A percentile compares a stretch with the other conserved stretches of the same genome.
Evolutionary conservation across 2,888 invertebrate genomes (phyloP).

Genomic region (Chamaedrilus cognettii): DNA sequence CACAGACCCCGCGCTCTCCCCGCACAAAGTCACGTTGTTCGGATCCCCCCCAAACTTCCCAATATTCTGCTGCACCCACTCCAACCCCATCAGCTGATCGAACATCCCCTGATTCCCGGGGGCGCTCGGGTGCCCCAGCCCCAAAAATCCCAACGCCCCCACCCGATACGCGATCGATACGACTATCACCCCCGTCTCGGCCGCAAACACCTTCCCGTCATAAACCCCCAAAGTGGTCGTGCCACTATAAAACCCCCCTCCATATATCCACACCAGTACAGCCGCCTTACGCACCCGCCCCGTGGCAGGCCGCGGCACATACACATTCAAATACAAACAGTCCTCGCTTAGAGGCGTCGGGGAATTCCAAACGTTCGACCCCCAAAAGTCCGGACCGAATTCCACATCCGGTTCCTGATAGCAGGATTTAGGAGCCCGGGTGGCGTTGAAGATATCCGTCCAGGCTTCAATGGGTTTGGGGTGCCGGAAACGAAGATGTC

Average conservation of each 20-base stretch:
- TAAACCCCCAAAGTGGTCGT: constrained; percentile 90
- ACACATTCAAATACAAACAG: constrained; percentile 92
- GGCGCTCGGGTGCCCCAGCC: constrained; percentile 66
- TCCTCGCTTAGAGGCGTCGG: constrained; percentile 69
- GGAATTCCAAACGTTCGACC: constrained; percentile 34
- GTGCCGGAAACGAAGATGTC: constrained; percentile 53
- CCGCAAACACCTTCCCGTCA: constrained; percentile 85
- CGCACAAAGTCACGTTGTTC: constrained; percentile 92
- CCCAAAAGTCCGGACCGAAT: constrained; percentile 33
- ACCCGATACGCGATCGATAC: constrained; percentile 96
- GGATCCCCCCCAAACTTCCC: constrained; percentile 71
- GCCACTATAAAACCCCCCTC: constrained; percentile 75
- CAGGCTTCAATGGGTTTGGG: constrained; percentile 51
- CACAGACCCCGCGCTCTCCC: constrained; percentile 94
- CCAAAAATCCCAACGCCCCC: constrained; percentile 75
- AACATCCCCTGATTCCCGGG: constrained; percentile 91
- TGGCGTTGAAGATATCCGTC: constrained; percentile 72
- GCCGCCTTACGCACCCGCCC: constrained; percentile 65
- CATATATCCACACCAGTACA: constrained; percentile 82
- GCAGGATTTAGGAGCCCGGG: constrained; percentile 38
- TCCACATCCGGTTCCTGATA: constrained; percentile 35
- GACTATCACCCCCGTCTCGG: constrained; percentile 85
- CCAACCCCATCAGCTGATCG: constrained; percentile 89
- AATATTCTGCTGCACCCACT: constrained; percentile 60
- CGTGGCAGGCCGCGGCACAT: constrained; percentile 68